phyloP scores from a whole-genome alignment of 1,140 invertebrate species.

The Lucilia cuprina region DNA sequence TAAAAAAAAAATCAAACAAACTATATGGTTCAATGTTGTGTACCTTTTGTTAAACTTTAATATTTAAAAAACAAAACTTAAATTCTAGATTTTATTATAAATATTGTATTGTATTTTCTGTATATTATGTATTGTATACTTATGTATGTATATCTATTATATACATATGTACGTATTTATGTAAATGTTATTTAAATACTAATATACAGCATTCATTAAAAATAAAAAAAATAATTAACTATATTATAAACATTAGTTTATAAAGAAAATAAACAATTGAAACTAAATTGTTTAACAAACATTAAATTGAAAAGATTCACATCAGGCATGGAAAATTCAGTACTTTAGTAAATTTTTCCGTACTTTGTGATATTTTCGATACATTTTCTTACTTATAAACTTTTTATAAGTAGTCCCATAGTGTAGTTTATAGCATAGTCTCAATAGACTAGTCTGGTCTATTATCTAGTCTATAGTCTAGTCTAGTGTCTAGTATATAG shows the following conservation, averaged over 20 bases:
- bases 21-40: constrained; percentile 31
- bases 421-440: no score
- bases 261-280: no score
- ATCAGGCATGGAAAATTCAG: no score
- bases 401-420: no score
- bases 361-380: no score
- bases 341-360: no score
- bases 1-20: not conserved
- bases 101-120: constrained; percentile 22
- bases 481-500: no score
- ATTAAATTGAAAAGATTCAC: no score
- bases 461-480: no score
- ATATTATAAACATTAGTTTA: not conserved
- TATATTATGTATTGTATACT: not conserved
- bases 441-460: no score
- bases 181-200: not conserved
- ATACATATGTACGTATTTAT: not conserved
- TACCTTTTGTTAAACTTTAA: constrained; percentile 26
- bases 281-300: not conserved
- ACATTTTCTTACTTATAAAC: no score
- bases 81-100: constrained; percentile 5
- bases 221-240: not conserved
- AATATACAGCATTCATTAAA: not conserved
- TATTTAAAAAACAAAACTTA: not conserved
- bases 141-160: constrained; percentile 10